A percentile compares a stretch with the other conserved stretches of the same genome.
Evolutionary conservation across 2,888 invertebrate genomes (phyloP).

Genomic region (Lumbricus terrestris): DNA sequence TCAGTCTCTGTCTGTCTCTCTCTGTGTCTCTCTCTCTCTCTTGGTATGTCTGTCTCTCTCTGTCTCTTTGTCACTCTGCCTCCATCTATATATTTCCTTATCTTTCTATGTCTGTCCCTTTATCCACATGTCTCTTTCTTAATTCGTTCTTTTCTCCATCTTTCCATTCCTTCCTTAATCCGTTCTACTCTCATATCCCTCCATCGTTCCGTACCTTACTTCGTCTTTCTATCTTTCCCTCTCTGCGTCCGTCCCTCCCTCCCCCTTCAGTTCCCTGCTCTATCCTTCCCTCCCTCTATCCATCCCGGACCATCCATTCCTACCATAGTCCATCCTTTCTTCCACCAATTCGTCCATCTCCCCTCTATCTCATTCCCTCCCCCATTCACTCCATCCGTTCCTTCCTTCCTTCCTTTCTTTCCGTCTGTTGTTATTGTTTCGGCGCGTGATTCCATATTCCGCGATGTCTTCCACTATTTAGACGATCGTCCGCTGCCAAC

Average conservation of each 20-base stretch:
- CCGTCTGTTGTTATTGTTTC: background rate
- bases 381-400: background rate
- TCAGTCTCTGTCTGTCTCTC: background rate
- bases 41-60: background rate
- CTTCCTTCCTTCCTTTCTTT: background rate
- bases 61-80: no score
- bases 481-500: conserved; percentile 32
- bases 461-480: conserved; percentile 22
- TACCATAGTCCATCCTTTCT: background rate
- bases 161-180: background rate
- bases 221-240: no score
- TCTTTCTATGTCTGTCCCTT: background rate
- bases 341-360: background rate
- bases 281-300: background rate
- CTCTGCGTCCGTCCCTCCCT: no score
- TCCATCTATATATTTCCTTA: background rate
- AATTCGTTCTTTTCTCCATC: background rate
- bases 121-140: background rate
- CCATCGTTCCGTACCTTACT: no score
- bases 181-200: no score
- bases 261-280: no score
- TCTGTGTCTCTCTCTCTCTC: background rate
- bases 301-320: background rate
- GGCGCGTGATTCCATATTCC: background rate
- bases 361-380: background rate